Evolutionary conservation across 2,797 vertebrate genomes (phyloP).

Genomic region (Anniella stebbinsi): DNA sequence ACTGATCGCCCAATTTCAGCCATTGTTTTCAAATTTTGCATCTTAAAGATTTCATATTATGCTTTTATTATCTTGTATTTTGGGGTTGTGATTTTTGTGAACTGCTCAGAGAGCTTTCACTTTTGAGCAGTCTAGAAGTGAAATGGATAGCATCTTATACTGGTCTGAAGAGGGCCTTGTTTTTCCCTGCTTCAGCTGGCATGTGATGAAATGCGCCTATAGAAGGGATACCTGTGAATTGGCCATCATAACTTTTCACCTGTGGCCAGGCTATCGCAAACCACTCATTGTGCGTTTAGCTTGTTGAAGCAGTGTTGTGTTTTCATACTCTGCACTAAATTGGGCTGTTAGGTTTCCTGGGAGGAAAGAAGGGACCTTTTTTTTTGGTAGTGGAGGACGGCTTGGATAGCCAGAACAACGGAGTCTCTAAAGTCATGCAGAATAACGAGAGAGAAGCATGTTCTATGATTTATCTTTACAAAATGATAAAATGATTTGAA

Average conservation of each 20-base stretch:
- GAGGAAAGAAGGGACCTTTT: not conserved
- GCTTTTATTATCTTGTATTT: no score
- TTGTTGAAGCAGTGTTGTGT: not conserved
- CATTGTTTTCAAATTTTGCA: no score
- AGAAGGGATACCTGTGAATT: not conserved
- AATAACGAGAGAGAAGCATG: not conserved
- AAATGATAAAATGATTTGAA: not conserved
- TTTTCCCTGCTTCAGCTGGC: not conserved
- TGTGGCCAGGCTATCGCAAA: not conserved
- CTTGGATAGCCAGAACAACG: not conserved
- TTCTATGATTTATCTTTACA: no score
- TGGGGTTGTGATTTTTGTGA: no score
- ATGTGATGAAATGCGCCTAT: not conserved
- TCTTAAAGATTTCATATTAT: no score
- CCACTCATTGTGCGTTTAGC: not conserved
- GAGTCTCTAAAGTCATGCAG: no score
- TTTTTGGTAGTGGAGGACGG: not conserved
- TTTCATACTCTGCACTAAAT: not conserved
- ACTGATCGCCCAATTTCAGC: no score
- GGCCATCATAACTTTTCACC: not conserved
- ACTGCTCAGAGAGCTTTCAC: no score
- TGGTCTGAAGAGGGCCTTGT: not conserved
- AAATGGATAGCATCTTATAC: not conserved
- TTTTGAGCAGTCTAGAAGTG: no score
- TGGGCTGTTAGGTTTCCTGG: not conserved